These are phyloP conservation scores for Melanotaenia duboulayi DNA, from an alignment of 2,113 vertebrate genomes.

Conservation along the genomic window DNA sequence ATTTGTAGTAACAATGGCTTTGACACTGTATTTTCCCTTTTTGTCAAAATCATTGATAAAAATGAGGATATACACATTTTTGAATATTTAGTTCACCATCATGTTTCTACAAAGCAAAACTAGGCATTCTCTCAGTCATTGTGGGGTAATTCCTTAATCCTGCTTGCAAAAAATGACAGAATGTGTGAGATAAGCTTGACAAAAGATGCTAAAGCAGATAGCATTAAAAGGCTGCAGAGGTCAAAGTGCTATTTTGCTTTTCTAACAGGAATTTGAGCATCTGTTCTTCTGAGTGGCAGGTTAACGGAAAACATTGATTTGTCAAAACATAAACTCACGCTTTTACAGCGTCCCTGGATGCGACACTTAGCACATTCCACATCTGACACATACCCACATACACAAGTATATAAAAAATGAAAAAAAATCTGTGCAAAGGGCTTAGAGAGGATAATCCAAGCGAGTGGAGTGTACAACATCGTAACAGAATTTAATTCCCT, in stretches of 20 bases:
- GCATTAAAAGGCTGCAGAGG: conserved; percentile 47
- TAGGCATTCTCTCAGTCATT: conserved; percentile 5
- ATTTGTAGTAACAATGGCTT: too few species aligned
- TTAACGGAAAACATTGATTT: conserved; percentile 55
- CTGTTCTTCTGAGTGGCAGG: conserved; percentile 12
- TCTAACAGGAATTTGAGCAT: conserved; percentile 51
- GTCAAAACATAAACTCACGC: conserved; percentile 45
- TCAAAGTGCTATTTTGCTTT: conserved; percentile 58
- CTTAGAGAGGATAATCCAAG: conserved; percentile 82
- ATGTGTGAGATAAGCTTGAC: conserved; percentile 45
- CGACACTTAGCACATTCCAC: conserved; percentile 39
- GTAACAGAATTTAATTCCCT: conserved; percentile 78
- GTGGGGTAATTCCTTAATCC: neutral
- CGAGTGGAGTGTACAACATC: conserved; percentile 72
- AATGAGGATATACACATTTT: neutral
- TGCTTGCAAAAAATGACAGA: conserved; percentile 7
- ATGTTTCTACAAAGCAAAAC: conserved; percentile 11
- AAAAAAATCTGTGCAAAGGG: conserved; percentile 79
- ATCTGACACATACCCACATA: conserved; percentile 23
- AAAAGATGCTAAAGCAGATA: conserved; percentile 45
- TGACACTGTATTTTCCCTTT: too few species aligned
- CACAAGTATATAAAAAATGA: conserved; percentile 67
- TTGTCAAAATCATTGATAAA: neutral
- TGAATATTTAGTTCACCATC: neutral
- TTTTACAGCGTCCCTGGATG: conserved; percentile 34